Conservation (phyloP, 2,797 vertebrate species). For the Cossypha heuglini region DNA sequence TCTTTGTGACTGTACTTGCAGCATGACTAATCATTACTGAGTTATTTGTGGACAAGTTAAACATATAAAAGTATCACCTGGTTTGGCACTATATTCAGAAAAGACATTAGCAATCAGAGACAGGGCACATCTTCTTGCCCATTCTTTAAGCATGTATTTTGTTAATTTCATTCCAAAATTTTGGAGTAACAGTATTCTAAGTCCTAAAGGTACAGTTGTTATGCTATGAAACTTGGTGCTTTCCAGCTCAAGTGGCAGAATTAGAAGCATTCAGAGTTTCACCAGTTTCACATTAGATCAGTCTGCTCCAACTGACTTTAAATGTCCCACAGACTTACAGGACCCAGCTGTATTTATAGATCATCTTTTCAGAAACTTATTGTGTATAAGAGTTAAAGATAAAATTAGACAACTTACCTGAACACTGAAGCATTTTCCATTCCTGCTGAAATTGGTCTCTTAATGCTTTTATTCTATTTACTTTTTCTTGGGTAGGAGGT, state of each 20-base stretch:
- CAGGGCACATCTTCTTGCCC: neutral
- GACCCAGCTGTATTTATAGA: neutral
- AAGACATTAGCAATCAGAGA: neutral
- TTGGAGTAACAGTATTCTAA: neutral
- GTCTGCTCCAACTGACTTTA: neutral
- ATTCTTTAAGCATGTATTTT: neutral
- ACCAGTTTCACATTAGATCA: neutral
- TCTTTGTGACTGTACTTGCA: neutral
- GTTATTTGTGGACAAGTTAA: neutral
- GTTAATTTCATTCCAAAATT: neutral
- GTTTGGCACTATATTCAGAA: neutral
- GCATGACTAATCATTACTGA: neutral
- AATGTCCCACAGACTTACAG: neutral
- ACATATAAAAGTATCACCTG: neutral
- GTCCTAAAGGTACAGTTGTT: neutral
- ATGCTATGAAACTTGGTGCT: neutral
- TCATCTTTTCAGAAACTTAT: neutral
- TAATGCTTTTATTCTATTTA: slow-evolving; percentile 40
- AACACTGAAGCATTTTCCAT: slow-evolving; percentile 78
- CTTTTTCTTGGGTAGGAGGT: slow-evolving; percentile 56
- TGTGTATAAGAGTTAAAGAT: neutral
- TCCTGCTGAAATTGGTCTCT: slow-evolving; percentile 53
- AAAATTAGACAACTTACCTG: slow-evolving; percentile 43
- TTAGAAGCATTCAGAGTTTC: neutral
- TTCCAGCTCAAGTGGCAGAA: neutral